Percentiles rank a stretch among this genome's conserved stretches.
phyloP scores from a whole-genome alignment of 64 coral and sea anemone species.

The Porites australiensis region DNA sequence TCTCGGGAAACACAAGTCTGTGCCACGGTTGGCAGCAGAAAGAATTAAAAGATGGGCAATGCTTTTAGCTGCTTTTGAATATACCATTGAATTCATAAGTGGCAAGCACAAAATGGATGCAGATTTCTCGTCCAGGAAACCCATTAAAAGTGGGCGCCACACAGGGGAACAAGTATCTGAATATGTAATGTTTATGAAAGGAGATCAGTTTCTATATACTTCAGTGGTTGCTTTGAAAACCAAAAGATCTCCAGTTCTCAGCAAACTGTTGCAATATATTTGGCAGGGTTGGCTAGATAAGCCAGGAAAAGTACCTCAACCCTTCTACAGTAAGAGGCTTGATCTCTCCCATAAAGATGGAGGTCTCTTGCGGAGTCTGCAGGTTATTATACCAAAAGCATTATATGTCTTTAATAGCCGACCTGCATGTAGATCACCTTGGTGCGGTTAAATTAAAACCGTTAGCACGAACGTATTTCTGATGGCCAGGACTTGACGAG shows the following conservation, averaged over 20 bases:
- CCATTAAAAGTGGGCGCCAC: too few species aligned
- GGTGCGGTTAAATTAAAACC: too few species aligned
- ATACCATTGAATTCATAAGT: conserved; percentile 54
- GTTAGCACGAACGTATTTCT: too few species aligned
- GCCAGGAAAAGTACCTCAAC: neutral
- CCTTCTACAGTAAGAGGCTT: conserved; percentile 40
- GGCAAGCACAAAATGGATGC: conserved; percentile 38
- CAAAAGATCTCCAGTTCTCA: neutral
- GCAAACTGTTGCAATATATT: conserved; percentile 32
- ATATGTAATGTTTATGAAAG: conserved; percentile 41
- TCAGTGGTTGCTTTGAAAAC: conserved; percentile 49
- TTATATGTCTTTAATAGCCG: neutral
- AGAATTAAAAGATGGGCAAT: conserved; percentile 64
- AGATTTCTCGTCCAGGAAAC: conserved; percentile 9
- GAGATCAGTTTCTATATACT: neutral
- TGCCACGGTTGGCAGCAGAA: conserved; percentile 50
- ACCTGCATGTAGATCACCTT: too few species aligned
- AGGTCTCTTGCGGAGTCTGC: conserved; percentile 31
- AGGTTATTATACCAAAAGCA: conserved; percentile 17
- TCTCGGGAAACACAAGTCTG: conserved; percentile 47
- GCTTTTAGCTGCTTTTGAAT: conserved; percentile 56
- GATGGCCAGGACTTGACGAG: too few species aligned
- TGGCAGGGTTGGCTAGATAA: conserved; percentile 39
- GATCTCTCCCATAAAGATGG: conserved; percentile 38
- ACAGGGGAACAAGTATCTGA: conserved; percentile 19